Base-by-base conservation (phyloP, 2,113 vertebrate species). In the Pampusana beccarii region DNA sequence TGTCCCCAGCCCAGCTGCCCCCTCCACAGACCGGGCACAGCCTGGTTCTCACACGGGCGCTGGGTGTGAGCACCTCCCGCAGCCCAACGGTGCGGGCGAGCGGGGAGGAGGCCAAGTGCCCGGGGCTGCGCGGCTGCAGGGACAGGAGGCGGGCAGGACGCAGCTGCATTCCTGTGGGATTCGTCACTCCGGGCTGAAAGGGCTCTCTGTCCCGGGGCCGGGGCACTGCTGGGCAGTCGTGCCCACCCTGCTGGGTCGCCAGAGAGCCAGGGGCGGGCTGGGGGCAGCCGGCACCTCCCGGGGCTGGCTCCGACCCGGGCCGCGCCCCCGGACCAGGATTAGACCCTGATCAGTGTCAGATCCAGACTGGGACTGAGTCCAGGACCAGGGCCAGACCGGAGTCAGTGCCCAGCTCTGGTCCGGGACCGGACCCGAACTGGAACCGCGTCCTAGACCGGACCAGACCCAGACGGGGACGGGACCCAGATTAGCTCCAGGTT, bases 251-350 rank as follows among this genome's bases (percentile, higher is more conserved):
- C 33, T 6, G 48, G 48, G 34, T 44, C 48, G 13, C 48, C 2
- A 6, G 51, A 34, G 28, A 36, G 38, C 15, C 13, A 33, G 28
- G 26, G 34, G 8, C 34, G 28, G 36, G 34, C 15, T 13, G 34
- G 28, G 26, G 34, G 8, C 42, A 86, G 58, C 38, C 2, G 7
- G 58, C 58, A 29, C 42, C 48, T 71, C 48, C 36, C 0, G 1
- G 34, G 38, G 12, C 51, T 79, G 66, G 20, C 33, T 75, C 26
- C 3, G 13, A 70, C 29, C 53, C 82, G 53, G 13, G 20, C 24
- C 0, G 0, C 5, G 71, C 12, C 16, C 1, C 44, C 44, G 44
- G 14, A 34, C 25, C 23, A 7, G 16, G 36, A 31, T 78, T 16
- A 34, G 36, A 19, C 24, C 29, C 4, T 5, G 61, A 56, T 31